Conservation (phyloP, 2,888 invertebrate genomes). For the Smittia sp. region DNA sequence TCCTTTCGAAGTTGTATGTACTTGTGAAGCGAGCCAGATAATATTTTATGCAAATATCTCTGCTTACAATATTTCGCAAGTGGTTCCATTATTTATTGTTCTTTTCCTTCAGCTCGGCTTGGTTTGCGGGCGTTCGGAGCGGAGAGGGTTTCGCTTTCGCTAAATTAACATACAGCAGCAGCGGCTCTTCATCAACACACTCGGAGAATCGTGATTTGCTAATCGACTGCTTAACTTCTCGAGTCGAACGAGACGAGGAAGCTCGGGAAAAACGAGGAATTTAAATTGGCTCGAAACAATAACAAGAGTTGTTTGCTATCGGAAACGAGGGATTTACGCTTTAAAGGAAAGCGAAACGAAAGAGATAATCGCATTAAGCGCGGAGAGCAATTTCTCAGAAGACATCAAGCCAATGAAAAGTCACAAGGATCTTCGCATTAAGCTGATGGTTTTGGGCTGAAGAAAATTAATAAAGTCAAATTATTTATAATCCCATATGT, state of each 20-base stretch:
- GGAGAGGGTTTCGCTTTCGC: background rate
- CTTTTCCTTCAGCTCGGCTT: background rate
- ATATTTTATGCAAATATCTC: conserved; percentile 21
- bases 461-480: conserved; percentile 18
- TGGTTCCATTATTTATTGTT: conserved; percentile 17
- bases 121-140: background rate
- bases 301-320: too few relatives aligned
- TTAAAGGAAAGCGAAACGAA: background rate
- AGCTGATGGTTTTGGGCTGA: conserved; percentile 7
- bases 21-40: conserved; percentile 11
- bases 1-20: background rate
- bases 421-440: background rate
- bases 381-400: background rate
- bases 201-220: too few relatives aligned
- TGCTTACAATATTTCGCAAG: conserved; percentile 17
- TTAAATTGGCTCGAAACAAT: too few relatives aligned
- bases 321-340: too few relatives aligned
- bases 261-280: too few relatives aligned
- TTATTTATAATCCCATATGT: conserved; percentile 21
- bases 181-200: too few relatives aligned
- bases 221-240: too few relatives aligned
- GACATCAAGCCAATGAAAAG: background rate
- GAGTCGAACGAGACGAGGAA: too few relatives aligned
- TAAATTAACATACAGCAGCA: background rate
- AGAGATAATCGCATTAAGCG: background rate